Evolutionary conservation across 2,113 vertebrate species (phyloP).

Genomic region (Gila orcuttii): DNA sequence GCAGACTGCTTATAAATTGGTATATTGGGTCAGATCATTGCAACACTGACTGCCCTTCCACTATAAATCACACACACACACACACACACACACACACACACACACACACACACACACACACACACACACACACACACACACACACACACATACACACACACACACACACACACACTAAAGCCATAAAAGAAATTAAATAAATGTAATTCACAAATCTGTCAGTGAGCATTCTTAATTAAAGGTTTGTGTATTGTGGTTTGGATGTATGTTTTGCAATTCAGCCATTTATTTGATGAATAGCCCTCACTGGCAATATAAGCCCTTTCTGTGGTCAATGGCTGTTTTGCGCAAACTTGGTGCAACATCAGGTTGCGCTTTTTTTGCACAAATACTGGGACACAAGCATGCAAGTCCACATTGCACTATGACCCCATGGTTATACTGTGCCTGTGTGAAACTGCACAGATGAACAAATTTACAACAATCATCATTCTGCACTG

Average conservation of each 20-base stretch:
- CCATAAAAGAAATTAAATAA: background rate
- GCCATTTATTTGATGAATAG: constrained; percentile 40
- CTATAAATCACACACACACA: background rate
- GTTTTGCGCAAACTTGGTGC: constrained; percentile 35
- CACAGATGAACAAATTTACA: constrained; percentile 40
- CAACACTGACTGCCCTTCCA: background rate
- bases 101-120: no score
- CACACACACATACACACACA: no score
- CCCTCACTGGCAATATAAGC: background rate
- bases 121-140: no score
- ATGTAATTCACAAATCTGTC: constrained; percentile 6
- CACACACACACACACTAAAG: background rate
- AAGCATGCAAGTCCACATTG: background rate
- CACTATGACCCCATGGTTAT: background rate
- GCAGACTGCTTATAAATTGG: background rate
- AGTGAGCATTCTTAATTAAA: background rate
- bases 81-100: no score
- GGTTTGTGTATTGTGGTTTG: constrained; percentile 1
- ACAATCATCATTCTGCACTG: constrained; percentile 24
- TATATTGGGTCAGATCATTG: constrained; percentile 15
- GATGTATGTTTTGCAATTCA: constrained; percentile 33
- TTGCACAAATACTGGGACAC: constrained; percentile 20
- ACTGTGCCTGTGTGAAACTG: background rate
- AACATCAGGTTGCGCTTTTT: constrained; percentile 6
- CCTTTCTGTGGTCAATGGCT: constrained; percentile 32